Base-by-base conservation (phyloP, 2,888 invertebrate genomes). In the Dryomyza anilis region DNA sequence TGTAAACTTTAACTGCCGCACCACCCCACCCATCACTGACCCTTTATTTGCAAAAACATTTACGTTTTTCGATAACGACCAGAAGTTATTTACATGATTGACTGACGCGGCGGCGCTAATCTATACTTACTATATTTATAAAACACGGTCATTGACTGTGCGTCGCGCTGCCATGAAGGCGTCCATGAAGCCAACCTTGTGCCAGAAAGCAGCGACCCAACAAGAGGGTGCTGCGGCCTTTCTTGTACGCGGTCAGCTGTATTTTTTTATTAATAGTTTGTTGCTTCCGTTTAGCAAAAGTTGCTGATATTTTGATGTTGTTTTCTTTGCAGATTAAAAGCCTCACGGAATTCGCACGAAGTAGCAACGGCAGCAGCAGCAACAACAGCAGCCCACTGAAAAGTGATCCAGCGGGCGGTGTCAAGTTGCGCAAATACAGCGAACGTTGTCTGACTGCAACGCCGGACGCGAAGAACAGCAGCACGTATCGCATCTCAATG, bases 401-500 rank as follows among this genome's bases (percentile, higher is more conserved):
- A 52, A 52, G 67, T 65, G 69, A 67, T 63, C 59, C 67, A 36
- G 50, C 63, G 68, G n/a, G n/a, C n/a, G n/a, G n/a, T 53, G 78
- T 79, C 57, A 79, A 78, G 69, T 67, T 79, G 73, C 79, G 79
- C 61, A 76, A 70, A 60, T 71, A 76, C 57, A 75, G 76, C 65
- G 79, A 79, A 67, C 74, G 78, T 69, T 71, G 72, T 61, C 67
- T 76, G 55, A 71, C 74, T 61, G 70, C 73, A 56, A 64, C 66
- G 64, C 63, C 72, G 65, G 69, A 71, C 59, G 69, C 56, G 64
- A 70, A 71, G 59, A 75, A 75, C 68, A 74, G 79, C 61, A 77
- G 79, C 69, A 76, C 79, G 29, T 79, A 95, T 84, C 88, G 96
- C 76, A 96, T 96, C 84, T 96, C 95, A 60, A 95, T 96, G 95